Conservation (phyloP, 1,140 invertebrate species). For the Elymnias hypermnestra region DNA sequence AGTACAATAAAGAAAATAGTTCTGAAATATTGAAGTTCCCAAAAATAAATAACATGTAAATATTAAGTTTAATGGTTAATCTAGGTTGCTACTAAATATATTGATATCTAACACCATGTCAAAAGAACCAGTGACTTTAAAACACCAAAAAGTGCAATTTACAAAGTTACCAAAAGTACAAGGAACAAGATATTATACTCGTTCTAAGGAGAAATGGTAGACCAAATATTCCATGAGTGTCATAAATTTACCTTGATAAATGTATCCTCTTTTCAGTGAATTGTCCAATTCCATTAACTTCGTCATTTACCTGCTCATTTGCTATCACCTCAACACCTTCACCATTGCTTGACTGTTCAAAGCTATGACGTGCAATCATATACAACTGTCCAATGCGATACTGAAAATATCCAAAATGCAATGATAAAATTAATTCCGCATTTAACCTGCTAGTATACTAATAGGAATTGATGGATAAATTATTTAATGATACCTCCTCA, state of each 20-base stretch:
- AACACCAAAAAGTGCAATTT: no score
- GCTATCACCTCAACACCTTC: constrained; percentile 95
- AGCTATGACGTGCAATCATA: constrained; percentile 95
- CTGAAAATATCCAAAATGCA: constrained; percentile 73
- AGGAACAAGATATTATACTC: no score
- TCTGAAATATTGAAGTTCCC: no score
- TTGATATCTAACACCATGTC: no score
- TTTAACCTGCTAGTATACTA: constrained; percentile 4
- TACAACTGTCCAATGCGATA: constrained; percentile 94
- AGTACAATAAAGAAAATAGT: no score
- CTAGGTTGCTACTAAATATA: no score
- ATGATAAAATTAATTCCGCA: constrained; percentile 17
- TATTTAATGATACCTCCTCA: constrained; percentile 83
- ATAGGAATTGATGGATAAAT: constrained; percentile 11
- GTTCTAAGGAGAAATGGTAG: no score
- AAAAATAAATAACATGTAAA: no score
- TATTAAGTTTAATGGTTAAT: no score
- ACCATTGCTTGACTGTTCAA: constrained; percentile 91
- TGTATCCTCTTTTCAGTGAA: constrained; percentile 95
- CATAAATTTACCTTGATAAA: constrained; percentile 83
- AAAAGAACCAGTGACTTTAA: no score
- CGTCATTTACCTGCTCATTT: constrained; percentile 88
- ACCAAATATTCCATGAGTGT: no score
- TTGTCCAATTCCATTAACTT: constrained; percentile 88
- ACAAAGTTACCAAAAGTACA: no score